Percentiles rank a stretch among this genome's conserved stretches.
These are phyloP conservation scores for Halesus radiatus DNA, from an alignment of 1,140 invertebrate species.

Conservation along the genomic window DNA sequence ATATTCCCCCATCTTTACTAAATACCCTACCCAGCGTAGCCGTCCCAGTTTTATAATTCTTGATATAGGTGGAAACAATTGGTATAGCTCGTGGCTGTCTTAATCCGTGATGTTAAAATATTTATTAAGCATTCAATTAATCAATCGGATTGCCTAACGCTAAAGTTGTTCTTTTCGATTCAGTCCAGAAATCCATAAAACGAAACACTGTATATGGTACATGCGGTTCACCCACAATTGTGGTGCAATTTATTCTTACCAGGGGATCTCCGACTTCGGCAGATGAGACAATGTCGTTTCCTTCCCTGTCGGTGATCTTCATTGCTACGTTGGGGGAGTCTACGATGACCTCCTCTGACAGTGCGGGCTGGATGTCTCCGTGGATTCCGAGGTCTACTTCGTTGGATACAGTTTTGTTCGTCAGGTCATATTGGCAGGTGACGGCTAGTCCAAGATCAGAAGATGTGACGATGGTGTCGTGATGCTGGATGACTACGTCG, in stretches of 20 bases:
- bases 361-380: slow-evolving; percentile 84
- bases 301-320: slow-evolving; percentile 90
- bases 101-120: too few species aligned
- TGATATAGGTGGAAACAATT: too few species aligned
- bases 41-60: too few species aligned
- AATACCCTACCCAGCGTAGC: too few species aligned
- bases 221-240: neutral
- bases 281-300: slow-evolving; percentile 83
- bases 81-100: too few species aligned
- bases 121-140: too few species aligned
- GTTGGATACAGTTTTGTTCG: slow-evolving; percentile 93
- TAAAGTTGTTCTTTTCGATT: too few species aligned
- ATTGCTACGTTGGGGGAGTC: slow-evolving; percentile 95
- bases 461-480: slow-evolving; percentile 95
- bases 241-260: slow-evolving; percentile 58
- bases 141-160: too few species aligned
- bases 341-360: slow-evolving; percentile 88
- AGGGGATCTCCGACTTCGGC: slow-evolving; percentile 92
- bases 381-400: slow-evolving; percentile 91
- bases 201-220: too few species aligned
- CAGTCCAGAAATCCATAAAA: too few species aligned
- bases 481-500: slow-evolving; percentile 93
- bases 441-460: slow-evolving; percentile 92
- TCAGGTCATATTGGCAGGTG: slow-evolving; percentile 93
- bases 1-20: too few species aligned